phyloP scores from a whole-genome alignment of 1,140 invertebrate species.

The Charaxes varanes region DNA sequence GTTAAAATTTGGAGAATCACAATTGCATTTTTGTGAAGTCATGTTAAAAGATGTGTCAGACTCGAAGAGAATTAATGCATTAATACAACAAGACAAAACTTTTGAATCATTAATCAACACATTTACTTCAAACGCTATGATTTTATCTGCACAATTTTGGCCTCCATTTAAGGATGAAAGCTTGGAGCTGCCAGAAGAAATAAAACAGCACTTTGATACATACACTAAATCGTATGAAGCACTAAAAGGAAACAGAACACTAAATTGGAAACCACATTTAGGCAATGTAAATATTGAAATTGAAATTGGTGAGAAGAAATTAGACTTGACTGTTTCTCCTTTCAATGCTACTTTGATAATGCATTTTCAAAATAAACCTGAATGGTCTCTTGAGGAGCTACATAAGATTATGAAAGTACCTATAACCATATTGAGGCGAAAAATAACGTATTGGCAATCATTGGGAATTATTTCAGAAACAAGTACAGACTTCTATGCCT shows the following conservation, averaged over 20 bases:
- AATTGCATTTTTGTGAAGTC: conserved; percentile 97
- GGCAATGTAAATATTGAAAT: conserved; percentile 94
- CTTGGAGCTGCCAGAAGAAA: conserved; percentile 86
- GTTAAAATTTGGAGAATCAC: conserved; percentile 95
- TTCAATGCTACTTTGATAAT: conserved; percentile 96
- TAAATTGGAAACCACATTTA: conserved; percentile 95
- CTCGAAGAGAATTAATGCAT: conserved; percentile 90
- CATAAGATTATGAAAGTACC: conserved; percentile 89
- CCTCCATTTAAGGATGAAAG: conserved; percentile 96
- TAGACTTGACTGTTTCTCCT: conserved; percentile 91
- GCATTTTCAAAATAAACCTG: conserved; percentile 91
- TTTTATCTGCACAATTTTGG: conserved; percentile 99
- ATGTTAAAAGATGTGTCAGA: conserved; percentile 98
- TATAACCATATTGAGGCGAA: conserved; percentile 85
- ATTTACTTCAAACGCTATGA: conserved; percentile 84
- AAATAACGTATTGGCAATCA: conserved; percentile 94
- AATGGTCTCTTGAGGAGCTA: conserved; percentile 90
- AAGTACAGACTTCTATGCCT: conserved; percentile 81
- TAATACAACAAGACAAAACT: conserved; percentile 84
- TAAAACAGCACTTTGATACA: conserved; percentile 87
- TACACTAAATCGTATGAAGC: conserved; percentile 95
- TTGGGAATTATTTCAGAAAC: conserved; percentile 88
- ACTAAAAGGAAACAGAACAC: conserved; percentile 94
- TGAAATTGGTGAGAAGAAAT: conserved; percentile 87
- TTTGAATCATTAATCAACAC: conserved; percentile 75